Evolutionary conservation across 1,140 invertebrate species (phyloP).

Genomic region (Dendrolimus punctatus): DNA sequence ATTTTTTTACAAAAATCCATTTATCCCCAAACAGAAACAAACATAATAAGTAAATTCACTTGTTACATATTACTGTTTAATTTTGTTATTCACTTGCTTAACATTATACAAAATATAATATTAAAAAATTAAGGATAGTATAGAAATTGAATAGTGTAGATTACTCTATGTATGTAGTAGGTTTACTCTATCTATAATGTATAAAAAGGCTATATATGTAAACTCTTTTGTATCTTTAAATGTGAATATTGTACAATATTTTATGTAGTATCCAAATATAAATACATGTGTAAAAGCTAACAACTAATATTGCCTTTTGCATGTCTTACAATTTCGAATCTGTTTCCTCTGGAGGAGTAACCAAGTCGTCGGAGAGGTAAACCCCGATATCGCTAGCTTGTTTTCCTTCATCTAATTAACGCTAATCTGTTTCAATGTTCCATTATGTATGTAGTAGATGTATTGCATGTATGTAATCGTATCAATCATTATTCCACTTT

Average conservation of each 20-base stretch:
- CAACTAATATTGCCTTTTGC: conserved; percentile 75
- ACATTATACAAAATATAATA: no score
- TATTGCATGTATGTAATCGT: background rate
- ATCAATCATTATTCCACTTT: no score
- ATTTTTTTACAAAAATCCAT: no score
- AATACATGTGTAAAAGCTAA: conserved; percentile 63
- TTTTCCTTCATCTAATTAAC: background rate
- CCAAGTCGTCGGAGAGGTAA: conserved; percentile 71
- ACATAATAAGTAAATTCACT: no score
- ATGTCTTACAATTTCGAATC: conserved; percentile 79
- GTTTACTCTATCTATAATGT: no score
- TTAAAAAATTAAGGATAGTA: no score
- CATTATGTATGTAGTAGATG: conserved; percentile 18
- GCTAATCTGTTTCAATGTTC: conserved; percentile 11
- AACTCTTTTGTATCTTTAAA: background rate
- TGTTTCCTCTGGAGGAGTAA: conserved; percentile 74
- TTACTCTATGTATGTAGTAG: no score
- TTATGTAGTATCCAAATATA: background rate
- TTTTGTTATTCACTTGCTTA: no score
- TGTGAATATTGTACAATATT: background rate
- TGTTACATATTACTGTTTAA: no score
- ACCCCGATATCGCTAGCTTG: background rate
- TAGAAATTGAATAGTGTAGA: no score
- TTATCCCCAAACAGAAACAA: no score
- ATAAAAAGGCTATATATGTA: no score